Base-by-base conservation (phyloP, 2,888 invertebrate genomes). In the Tachina grossa region DNA sequence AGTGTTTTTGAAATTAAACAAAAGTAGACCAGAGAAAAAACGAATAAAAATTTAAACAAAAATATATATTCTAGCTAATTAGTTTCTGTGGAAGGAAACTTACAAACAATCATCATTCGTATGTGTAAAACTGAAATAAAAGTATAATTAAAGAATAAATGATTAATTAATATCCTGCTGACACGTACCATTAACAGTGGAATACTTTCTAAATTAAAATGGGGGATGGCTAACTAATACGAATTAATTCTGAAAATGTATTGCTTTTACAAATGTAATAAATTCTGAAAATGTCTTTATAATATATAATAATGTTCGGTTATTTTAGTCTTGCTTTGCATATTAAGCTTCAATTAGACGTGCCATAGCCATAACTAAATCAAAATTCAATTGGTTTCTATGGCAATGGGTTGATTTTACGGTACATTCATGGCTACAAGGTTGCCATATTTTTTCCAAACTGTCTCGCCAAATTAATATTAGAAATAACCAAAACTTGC, bases 101-200 rank as follows among this genome's bases (percentile, higher is more conserved):
- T 80, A 10, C 16, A 59, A 66, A 51, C 39, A 43, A 39, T 66
- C 16, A 31, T 16, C 10, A 61, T 19, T 53, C 53, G 51, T 65
- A 55, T 81, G 45, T 68, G 81, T 43, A 66, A 77, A 72, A 59
- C 51, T 39, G 9, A 57, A 82, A 51, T 43, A 71, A 57, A 76
- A 57, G 39, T 47, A 77, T 55, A 68, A 77, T 39, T 53, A 71
- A 55, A 47, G 61, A 49, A 74, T 74, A 74, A 78, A 85, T 82
- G 77, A 85, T 85, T 85, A 85, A 85, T 85, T 85, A 82, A 74
- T 57, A 78, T 57, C 72, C 74, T 51, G 45, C 81, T 65, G 82
- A 75, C 85, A 82, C 85, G 74, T 75, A 85, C 63, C 61, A 81
- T 69, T 72, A 49, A 81, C 61, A 65, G 10, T 22, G 45, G 14